Evolutionary conservation across 1,140 invertebrate species (phyloP).

Genomic region (Diorhabda carinulata): DNA sequence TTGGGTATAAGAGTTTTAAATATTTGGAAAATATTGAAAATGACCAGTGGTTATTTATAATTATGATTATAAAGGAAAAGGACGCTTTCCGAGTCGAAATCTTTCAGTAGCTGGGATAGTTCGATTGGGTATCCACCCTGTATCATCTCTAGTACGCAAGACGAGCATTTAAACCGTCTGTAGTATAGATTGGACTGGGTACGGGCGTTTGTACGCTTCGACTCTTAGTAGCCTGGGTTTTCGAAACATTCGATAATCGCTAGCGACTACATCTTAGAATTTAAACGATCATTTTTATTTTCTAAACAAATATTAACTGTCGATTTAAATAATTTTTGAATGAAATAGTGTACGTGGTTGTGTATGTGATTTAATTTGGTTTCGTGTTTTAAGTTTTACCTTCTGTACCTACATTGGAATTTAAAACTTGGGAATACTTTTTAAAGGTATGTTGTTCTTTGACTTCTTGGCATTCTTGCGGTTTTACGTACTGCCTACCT

Average conservation of each 20-base stretch:
- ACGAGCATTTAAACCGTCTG: conserved; percentile 19
- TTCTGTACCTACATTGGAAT: background rate
- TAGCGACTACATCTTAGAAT: conserved; percentile 7
- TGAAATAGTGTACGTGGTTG: background rate
- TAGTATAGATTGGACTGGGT: conserved; percentile 20
- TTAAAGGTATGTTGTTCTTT: conserved; percentile 1
- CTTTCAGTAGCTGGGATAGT: no score
- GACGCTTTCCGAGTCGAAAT: no score
- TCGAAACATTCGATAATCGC: conserved; percentile 12
- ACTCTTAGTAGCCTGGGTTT: conserved; percentile 12
- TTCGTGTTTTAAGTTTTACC: conserved; percentile 4
- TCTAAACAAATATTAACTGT: conserved; percentile 5
- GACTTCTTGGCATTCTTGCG: background rate
- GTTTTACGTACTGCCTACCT: background rate
- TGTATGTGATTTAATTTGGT: background rate
- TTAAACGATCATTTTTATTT: conserved; percentile 8
- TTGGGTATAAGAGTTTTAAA: no score
- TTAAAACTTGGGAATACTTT: background rate
- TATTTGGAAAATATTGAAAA: no score
- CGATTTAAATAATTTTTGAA: background rate
- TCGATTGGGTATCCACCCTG: conserved; percentile 3
- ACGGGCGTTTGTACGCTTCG: conserved; percentile 9
- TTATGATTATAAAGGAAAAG: no score
- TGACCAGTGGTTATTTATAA: no score
- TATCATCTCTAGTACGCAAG: conserved; percentile 19